Percentiles rank a stretch among this genome's conserved stretches.
Conservation (phyloP, 2,113 vertebrate species). For the Propithecus coquereli region DNA sequence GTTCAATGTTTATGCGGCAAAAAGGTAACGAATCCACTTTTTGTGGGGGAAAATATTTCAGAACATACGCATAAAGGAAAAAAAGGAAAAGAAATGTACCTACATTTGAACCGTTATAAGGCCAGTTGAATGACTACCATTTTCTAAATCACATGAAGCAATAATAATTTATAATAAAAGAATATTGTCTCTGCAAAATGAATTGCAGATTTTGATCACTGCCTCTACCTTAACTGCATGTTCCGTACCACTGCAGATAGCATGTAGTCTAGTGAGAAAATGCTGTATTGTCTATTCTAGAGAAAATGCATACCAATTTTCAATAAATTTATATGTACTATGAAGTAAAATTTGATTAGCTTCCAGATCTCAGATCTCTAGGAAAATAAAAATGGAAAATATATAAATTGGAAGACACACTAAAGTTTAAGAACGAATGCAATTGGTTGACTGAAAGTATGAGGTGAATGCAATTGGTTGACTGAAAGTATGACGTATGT, state of each 20-base stretch:
- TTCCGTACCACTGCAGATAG: not conserved
- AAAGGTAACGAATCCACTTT: constrained; percentile 30
- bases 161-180: constrained; percentile 7
- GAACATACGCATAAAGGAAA: not conserved
- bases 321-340: not conserved
- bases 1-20: constrained; percentile 16
- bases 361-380: not conserved
- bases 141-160: constrained; percentile 42
- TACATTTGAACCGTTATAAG: not conserved
- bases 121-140: not conserved
- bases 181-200: constrained; percentile 5
- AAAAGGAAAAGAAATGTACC: not conserved
- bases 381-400: constrained; percentile 39
- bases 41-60: constrained; percentile 21
- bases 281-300: not conserved
- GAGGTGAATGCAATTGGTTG: too few relatives aligned
- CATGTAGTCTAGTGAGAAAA: not conserved
- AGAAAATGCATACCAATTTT: constrained; percentile 36
- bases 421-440: not conserved
- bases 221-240: not conserved
- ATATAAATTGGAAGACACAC: not conserved
- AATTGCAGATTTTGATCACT: not conserved
- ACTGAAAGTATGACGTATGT: not conserved
- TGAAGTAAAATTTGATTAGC: constrained; percentile 37
- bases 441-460: too few relatives aligned